These are phyloP conservation scores for Epinotia ramella DNA, from an alignment of 2,888 invertebrate species.

Conservation along the genomic window DNA sequence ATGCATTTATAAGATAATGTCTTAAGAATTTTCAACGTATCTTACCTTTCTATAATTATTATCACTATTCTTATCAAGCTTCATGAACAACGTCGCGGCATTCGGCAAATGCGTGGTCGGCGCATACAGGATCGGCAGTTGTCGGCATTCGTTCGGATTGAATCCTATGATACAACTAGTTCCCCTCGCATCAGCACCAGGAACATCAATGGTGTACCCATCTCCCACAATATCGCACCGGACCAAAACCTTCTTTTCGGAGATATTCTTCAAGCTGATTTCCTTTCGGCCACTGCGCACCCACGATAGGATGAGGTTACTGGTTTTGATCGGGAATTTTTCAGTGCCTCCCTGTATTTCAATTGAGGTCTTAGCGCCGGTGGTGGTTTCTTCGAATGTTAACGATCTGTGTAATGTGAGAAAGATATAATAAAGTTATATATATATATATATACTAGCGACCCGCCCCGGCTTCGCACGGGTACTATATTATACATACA, in stretches of 20 bases:
- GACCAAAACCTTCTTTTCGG: conserved; percentile 68
- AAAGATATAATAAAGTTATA: conserved; percentile 44
- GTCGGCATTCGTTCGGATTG: conserved; percentile 67
- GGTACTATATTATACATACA: no score
- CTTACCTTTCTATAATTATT: conserved; percentile 68
- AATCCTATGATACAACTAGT: conserved; percentile 65
- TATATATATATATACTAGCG: no score
- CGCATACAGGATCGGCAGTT: conserved; percentile 67
- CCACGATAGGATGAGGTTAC: conserved; percentile 69
- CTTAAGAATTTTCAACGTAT: no score
- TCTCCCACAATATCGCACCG: conserved; percentile 73
- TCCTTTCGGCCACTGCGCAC: conserved; percentile 72
- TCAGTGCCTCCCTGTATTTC: conserved; percentile 67
- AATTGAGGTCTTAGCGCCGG: conserved; percentile 60
- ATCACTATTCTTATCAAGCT: conserved; percentile 70
- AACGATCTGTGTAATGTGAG: conserved; percentile 61
- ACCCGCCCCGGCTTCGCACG: no score
- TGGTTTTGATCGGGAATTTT: conserved; percentile 75
- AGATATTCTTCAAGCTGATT: conserved; percentile 71
- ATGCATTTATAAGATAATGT: no score
- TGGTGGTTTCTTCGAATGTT: conserved; percentile 67
- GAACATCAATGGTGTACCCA: conserved; percentile 72
- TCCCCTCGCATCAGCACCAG: conserved; percentile 66
- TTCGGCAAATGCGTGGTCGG: conserved; percentile 64
- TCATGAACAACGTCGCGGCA: conserved; percentile 66